Conservation (phyloP, 2,888 invertebrate genomes). For the Nomada goodeniana region DNA sequence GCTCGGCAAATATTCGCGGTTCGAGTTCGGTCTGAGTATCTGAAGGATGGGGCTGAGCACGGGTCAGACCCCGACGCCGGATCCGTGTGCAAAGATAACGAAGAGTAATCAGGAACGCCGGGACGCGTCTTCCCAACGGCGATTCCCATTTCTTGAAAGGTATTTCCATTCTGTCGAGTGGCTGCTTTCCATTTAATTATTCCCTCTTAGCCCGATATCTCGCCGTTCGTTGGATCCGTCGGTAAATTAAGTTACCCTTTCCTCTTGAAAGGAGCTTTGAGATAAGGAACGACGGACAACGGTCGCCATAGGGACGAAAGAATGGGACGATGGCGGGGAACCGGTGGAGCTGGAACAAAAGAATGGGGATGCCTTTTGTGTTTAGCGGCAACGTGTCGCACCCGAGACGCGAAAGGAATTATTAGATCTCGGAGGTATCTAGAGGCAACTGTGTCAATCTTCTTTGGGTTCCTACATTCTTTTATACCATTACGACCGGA, state of each 20-base stretch:
- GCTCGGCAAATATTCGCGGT: slow-evolving; percentile 36
- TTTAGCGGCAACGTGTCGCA: not conserved
- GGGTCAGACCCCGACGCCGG: slow-evolving; percentile 30
- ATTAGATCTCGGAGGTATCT: not conserved
- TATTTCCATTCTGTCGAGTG: slow-evolving; percentile 61
- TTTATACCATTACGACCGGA: too few relatives aligned
- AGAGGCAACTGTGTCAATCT: not conserved
- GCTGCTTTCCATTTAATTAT: slow-evolving; percentile 68
- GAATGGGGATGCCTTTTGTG: not conserved
- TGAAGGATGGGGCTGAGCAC: too few relatives aligned
- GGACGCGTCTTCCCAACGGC: slow-evolving; percentile 33
- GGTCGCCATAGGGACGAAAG: not conserved
- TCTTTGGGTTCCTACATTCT: not conserved
- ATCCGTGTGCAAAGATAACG: slow-evolving; percentile 48
- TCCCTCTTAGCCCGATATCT: slow-evolving; percentile 62
- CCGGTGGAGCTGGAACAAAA: not conserved
- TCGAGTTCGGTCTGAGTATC: not conserved
- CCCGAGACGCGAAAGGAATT: not conserved
- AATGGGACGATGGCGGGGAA: not conserved
- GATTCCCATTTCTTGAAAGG: slow-evolving; percentile 46
- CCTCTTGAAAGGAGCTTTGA: slow-evolving; percentile 27
- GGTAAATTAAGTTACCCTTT: slow-evolving; percentile 65
- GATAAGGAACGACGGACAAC: not conserved
- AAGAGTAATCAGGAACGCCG: slow-evolving; percentile 42
- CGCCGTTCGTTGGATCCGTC: slow-evolving; percentile 56